Conservation (phyloP, 92 coral and sea anemone genomes). For the Epizoanthus scotinus region DNA sequence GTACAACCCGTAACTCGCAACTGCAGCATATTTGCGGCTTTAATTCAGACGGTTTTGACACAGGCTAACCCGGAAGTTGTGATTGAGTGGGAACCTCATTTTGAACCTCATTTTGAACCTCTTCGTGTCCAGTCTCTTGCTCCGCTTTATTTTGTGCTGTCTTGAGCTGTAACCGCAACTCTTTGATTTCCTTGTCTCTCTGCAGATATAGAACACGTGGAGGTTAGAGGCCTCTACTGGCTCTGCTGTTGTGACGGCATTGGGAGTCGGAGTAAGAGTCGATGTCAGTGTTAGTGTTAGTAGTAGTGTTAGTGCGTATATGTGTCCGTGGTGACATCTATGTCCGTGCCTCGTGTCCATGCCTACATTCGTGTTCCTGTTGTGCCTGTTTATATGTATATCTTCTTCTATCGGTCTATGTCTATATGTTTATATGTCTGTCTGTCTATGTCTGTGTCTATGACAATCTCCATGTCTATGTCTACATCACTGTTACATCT, state of each 20-base stretch:
- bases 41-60: neutral
- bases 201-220: slow-evolving; percentile 4
- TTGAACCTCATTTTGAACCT: neutral
- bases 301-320: neutral
- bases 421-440: neutral
- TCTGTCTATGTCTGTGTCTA: neutral
- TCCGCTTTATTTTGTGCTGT: slow-evolving; percentile 1
- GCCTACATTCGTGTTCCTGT: neutral
- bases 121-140: neutral
- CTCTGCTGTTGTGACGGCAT: neutral
- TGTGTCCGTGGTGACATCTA: too few relatives aligned
- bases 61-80: neutral
- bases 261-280: neutral
- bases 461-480: neutral
- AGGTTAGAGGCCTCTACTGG: neutral
- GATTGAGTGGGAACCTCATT: neutral
- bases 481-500: neutral
- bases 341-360: neutral
- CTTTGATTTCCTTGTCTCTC: slow-evolving; percentile 64
- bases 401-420: neutral
- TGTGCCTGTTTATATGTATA: neutral
- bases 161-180: slow-evolving; percentile 35
- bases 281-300: too few relatives aligned
- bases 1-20: too few relatives aligned
- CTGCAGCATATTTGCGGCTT: neutral